A percentile compares a stretch with the other conserved stretches of the same genome.
These are phyloP conservation scores for Nemoura dubitans DNA, from an alignment of 2,888 invertebrate species.

Conservation along the genomic window DNA sequence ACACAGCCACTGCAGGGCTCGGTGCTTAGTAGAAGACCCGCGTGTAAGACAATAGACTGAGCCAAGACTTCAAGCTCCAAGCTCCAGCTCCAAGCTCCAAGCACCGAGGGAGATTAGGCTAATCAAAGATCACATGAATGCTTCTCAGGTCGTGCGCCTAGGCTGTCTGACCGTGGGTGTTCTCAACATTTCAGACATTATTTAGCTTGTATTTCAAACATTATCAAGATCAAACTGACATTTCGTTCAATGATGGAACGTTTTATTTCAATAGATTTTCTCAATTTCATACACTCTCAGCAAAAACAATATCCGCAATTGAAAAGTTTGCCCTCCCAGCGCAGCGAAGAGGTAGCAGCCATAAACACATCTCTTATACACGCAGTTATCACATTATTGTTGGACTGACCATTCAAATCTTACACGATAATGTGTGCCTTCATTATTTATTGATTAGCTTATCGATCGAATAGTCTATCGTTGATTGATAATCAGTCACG, in stretches of 20 bases:
- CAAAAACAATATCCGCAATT: neutral
- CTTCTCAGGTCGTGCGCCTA: neutral
- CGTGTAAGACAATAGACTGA: neutral
- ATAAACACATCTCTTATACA: no score
- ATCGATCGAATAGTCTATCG: no score
- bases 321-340: no score
- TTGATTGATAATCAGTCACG: no score
- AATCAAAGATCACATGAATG: neutral
- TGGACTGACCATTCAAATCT: no score
- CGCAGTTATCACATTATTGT: no score
- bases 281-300: neutral
- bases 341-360: no score
- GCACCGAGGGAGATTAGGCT: neutral
- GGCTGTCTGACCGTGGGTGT: neutral
- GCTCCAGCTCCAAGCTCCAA: no score
- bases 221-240: conserved; percentile 7
- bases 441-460: no score
- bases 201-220: neutral
- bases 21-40: neutral
- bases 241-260: neutral
- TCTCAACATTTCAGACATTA: neutral
- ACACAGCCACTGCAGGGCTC: neutral
- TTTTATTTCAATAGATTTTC: neutral
- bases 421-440: no score
- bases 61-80: no score